phyloP scores from a whole-genome alignment of 2,888 invertebrate genomes.

The Mythimna ferrago region DNA sequence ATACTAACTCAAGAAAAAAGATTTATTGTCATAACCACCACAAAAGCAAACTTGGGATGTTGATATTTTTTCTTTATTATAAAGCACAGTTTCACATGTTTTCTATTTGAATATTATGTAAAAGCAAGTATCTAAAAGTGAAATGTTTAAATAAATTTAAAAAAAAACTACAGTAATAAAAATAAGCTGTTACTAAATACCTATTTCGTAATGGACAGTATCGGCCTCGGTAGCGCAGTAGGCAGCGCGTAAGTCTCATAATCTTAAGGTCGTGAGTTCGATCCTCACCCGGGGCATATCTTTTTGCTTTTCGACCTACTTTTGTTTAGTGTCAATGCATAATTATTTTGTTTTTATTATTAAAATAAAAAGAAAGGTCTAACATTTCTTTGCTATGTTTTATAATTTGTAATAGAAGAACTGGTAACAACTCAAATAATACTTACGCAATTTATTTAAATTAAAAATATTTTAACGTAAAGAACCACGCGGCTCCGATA shows the following conservation, averaged over 20 bases:
- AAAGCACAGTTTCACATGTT: too few relatives aligned
- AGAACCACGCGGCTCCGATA: too few relatives aligned
- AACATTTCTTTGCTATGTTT: background rate
- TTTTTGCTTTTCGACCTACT: slow-evolving; percentile 59
- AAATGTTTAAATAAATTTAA: too few relatives aligned
- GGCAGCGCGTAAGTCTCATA: slow-evolving; percentile 98
- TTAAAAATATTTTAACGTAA: background rate
- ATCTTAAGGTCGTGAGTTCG: slow-evolving; percentile 99
- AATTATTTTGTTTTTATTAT: too few relatives aligned
- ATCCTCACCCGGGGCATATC: slow-evolving; percentile 96
- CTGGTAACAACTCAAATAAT: background rate
- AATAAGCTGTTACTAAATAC: background rate
- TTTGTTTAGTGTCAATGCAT: background rate
- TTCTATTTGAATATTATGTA: too few relatives aligned
- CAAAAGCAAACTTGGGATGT: too few relatives aligned
- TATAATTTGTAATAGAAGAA: background rate
- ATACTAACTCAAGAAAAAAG: too few relatives aligned
- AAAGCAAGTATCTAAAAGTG: too few relatives aligned
- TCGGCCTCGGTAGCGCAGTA: slow-evolving; percentile 95
- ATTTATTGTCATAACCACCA: too few relatives aligned
- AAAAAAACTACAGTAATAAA: too few relatives aligned
- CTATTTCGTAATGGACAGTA: slow-evolving; percentile 19
- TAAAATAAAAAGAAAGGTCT: background rate
- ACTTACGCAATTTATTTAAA: background rate
- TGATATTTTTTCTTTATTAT: too few relatives aligned